These are phyloP conservation scores for Protodeltote pygarga DNA, from an alignment of 2,888 invertebrate species.

Conservation along the genomic window DNA sequence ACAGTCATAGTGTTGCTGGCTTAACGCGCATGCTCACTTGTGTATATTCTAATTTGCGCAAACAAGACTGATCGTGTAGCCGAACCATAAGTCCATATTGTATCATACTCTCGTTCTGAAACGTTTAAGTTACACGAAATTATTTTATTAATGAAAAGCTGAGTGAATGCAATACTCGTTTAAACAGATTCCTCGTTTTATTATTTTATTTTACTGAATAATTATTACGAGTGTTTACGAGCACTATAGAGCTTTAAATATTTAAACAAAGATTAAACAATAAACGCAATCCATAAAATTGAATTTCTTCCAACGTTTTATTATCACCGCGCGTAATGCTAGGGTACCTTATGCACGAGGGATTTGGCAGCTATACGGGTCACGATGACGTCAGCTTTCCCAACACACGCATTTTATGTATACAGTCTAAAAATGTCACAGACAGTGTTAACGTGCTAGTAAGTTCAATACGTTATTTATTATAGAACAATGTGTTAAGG, in stretches of 20 bases:
- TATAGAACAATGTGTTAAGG: constrained; percentile 45
- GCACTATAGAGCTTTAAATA: constrained; percentile 26
- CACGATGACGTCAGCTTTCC: constrained; percentile 42
- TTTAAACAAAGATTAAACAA: constrained; percentile 42
- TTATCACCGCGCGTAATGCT: constrained; percentile 24
- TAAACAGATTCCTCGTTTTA: constrained; percentile 13
- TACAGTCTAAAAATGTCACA: constrained; percentile 51
- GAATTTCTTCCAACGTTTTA: constrained; percentile 37
- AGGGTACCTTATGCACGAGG: constrained; percentile 41
- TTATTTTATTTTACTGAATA: constrained; percentile 33
- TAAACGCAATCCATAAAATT: constrained; percentile 40
- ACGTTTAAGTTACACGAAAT: too few species aligned
- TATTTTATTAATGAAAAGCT: too few species aligned
- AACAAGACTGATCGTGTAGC: too few species aligned
- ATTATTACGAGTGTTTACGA: constrained; percentile 35
- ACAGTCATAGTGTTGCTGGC: too few species aligned
- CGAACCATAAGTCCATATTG: too few species aligned
- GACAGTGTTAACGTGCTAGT: constrained; percentile 45
- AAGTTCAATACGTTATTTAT: constrained; percentile 51
- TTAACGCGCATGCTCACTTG: too few species aligned
- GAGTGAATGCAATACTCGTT: too few species aligned
- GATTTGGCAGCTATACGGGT: constrained; percentile 49
- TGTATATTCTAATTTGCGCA: too few species aligned
- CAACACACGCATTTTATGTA: constrained; percentile 39
- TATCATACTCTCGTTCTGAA: too few species aligned